Evolutionary conservation across 1,140 invertebrate species (phyloP), one percentile per base, ranked within the genome.

Genomic region (Medauroidea extradentata): DNA sequence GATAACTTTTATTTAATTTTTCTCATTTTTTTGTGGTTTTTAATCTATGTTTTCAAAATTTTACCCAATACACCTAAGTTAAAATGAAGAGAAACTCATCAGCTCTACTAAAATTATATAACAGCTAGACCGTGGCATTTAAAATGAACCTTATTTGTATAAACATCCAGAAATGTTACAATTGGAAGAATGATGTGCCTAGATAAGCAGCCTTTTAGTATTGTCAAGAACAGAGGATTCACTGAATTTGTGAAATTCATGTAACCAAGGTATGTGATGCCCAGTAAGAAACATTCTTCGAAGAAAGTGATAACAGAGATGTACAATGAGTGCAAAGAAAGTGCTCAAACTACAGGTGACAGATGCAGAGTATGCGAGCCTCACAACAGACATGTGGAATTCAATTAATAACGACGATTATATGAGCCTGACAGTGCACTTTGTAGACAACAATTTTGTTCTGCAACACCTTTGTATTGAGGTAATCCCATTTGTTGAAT

Each of bases 141-240:
- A n/a, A n/a, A n/a, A n/a, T n/a, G n/a, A n/a, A n/a, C n/a, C n/a
- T n/a, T n/a, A n/a, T n/a, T n/a, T n/a, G n/a, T n/a, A n/a, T n/a
- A n/a, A n/a, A n/a, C n/a, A n/a, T n/a, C n/a, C n/a, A n/a, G n/a
- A n/a, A n/a, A n/a, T n/a, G n/a, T n/a, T n/a, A n/a, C n/a, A n/a
- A n/a, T n/a, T 19, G 55, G 63, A 11, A 63, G 61, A 53, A 68
- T 65, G 67, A 62, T 68, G 24, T 58, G 63, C 1, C 67, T 66
- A 53, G 65, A 65, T 11, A 63, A 66, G 52, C 62, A 68, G 50
- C 62, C 67, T 14, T 61, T 67, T 41, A 61, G 60, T 53, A 62
- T 68, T 11, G 67, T 69, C 13, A 62, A 69, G 39, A 63, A 68
- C 55, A 43, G 49, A 57, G 68, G 64, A 53, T 66, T 69, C 50